These are phyloP conservation scores for Lasius fuliginosus DNA, from an alignment of 2,888 invertebrate species.

Conservation along the genomic window DNA sequence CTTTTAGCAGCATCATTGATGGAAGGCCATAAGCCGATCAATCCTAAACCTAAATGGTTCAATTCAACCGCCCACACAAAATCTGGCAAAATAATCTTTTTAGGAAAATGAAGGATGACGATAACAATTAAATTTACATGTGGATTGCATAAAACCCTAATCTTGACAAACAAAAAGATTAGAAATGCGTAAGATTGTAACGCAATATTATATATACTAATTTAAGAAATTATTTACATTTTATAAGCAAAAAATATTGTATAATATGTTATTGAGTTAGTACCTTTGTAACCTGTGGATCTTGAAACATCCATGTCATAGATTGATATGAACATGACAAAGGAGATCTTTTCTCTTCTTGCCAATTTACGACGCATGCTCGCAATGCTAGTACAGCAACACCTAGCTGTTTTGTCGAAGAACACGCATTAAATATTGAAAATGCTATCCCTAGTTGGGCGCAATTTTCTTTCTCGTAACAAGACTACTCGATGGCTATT, in stretches of 20 bases:
- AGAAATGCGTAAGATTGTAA: not conserved
- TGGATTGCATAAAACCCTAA: not conserved
- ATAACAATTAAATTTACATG: not conserved
- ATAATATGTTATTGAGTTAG: not conserved
- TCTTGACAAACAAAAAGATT: not conserved
- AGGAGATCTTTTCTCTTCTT: not conserved
- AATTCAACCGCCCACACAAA: slow-evolving; percentile 56
- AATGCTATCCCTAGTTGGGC: not conserved
- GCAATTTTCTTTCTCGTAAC: not conserved
- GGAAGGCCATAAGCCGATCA: slow-evolving; percentile 55
- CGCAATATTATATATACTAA: not conserved
- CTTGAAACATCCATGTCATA: not conserved
- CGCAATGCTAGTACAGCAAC: not conserved
- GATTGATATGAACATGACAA: not conserved
- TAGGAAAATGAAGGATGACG: not conserved
- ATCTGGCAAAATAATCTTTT: slow-evolving; percentile 32
- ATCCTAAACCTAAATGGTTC: slow-evolving; percentile 18
- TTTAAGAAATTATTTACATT: not conserved
- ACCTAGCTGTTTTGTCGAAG: not conserved
- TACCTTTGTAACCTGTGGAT: not conserved
- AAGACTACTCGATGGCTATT: not conserved
- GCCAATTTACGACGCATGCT: not conserved
- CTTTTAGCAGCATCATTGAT: not conserved
- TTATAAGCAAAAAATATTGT: not conserved
- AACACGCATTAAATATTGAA: not conserved